Percentiles rank a stretch among this genome's conserved stretches.
Conservation (phyloP, 2,888 invertebrate genomes). For the Nephrotoma appendiculata region DNA sequence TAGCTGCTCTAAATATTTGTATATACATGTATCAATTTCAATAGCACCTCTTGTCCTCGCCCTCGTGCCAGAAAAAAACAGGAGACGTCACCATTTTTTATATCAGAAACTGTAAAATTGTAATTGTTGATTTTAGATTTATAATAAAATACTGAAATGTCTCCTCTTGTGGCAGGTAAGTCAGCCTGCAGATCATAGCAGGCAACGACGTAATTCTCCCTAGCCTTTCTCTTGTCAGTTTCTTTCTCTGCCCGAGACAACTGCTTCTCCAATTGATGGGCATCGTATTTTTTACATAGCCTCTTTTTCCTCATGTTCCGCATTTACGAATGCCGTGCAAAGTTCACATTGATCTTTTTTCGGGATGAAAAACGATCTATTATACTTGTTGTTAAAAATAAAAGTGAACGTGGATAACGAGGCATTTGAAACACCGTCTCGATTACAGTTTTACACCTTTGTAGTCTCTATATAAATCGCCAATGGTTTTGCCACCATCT, state of each 20-base stretch:
- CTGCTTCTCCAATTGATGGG: constrained; percentile 16
- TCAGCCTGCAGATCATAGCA: constrained; percentile 20
- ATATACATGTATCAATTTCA: constrained; percentile 23
- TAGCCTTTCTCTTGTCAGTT: constrained; percentile 16
- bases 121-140: constrained; percentile 18
- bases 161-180: constrained; percentile 20
- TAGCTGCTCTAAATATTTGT: constrained; percentile 18
- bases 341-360: too few relatives aligned
- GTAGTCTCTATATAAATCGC: neutral
- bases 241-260: neutral
- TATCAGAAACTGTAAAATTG: constrained; percentile 20
- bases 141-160: constrained; percentile 10
- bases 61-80: constrained; percentile 24
- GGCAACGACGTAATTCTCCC: constrained; percentile 13
- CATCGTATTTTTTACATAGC: constrained; percentile 15
- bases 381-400: too few relatives aligned
- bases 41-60: constrained; percentile 20
- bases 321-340: too few relatives aligned
- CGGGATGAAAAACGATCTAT: too few relatives aligned
- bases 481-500: too few relatives aligned
- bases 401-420: too few relatives aligned
- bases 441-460: too few relatives aligned
- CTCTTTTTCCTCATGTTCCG: constrained; percentile 11
- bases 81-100: constrained; percentile 15
- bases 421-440: too few relatives aligned